Evolutionary conservation across 2,113 vertebrate species (phyloP).

Genomic region (Ictidomys tridecemlineatus): DNA sequence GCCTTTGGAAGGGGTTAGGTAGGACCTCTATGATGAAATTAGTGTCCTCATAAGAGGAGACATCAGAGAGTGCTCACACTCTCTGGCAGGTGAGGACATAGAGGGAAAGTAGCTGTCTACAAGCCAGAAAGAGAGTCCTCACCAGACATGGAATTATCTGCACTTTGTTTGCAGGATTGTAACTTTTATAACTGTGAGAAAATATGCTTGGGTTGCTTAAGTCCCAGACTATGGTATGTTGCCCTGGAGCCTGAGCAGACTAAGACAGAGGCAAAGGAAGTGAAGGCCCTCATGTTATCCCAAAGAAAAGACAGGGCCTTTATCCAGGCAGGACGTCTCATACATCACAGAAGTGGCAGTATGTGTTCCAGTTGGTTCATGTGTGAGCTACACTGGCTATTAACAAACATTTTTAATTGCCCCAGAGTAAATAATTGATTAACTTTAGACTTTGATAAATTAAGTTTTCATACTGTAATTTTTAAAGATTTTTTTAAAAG

Average conservation of each 20-base stretch:
- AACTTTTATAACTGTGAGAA: not conserved
- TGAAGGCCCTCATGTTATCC: too few species aligned
- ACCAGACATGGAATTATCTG: not conserved
- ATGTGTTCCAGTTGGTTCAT: fast-evolving
- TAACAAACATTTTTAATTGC: not conserved
- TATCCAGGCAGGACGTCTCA: fast-evolving
- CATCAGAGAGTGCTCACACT: too few species aligned
- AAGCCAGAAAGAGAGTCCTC: not conserved
- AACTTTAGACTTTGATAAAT: slow-evolving; percentile 43
- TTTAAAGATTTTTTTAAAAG: not conserved
- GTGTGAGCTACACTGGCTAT: not conserved
- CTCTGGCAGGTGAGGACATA: not conserved
- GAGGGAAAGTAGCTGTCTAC: not conserved
- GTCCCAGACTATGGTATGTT: not conserved
- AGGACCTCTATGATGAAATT: not conserved
- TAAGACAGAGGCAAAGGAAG: not conserved
- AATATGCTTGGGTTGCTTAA: not conserved
- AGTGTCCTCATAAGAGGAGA: not conserved
- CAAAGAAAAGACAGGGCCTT: too few species aligned
- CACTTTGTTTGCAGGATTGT: not conserved
- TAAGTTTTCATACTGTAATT: not conserved
- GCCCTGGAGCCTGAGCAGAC: not conserved
- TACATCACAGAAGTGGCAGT: fast-evolving
- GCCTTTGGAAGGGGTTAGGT: not conserved
- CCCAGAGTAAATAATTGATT: not conserved